These are phyloP conservation scores for Eulacestoma nigropectus DNA, from an alignment of 2,113 vertebrate genomes.

Conservation along the genomic window DNA sequence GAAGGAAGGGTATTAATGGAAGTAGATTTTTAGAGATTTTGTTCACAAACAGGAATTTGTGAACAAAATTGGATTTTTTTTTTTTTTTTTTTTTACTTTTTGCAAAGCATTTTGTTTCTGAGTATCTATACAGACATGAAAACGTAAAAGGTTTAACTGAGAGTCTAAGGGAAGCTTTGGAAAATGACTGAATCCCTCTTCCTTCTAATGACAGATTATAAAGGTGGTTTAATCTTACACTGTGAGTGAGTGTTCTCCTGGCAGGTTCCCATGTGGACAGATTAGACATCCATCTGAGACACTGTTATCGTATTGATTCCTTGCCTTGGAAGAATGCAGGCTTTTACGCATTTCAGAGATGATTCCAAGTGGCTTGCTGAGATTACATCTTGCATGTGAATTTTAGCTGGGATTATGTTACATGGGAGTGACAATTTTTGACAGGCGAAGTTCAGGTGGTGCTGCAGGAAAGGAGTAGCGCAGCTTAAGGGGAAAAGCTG, in stretches of 20 bases:
- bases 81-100: neutral
- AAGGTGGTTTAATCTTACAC: slow-evolving; percentile 69
- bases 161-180: slow-evolving; percentile 27
- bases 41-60: neutral
- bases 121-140: neutral
- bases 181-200: slow-evolving; percentile 15
- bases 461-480: slow-evolving; percentile 16
- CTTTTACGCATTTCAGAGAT: slow-evolving; percentile 67
- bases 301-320: slow-evolving; percentile 70
- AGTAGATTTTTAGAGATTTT: neutral
- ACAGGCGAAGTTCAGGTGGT: slow-evolving; percentile 40
- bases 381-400: slow-evolving; percentile 72
- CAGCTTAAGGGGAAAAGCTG: slow-evolving; percentile 24
- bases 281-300: slow-evolving; percentile 64
- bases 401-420: slow-evolving; percentile 65
- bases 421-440: slow-evolving; percentile 59
- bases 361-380: slow-evolving; percentile 69
- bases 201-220: slow-evolving; percentile 58
- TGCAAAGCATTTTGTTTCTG: neutral
- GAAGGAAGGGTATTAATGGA: neutral
- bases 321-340: slow-evolving; percentile 68
- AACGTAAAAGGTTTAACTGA: slow-evolving; percentile 1
- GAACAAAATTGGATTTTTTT: neutral
- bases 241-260: slow-evolving; percentile 60
- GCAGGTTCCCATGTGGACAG: slow-evolving; percentile 62